These are phyloP conservation scores for Oncorhynchus nerka DNA, from an alignment of 2,113 vertebrate genomes.

Conservation along the genomic window DNA sequence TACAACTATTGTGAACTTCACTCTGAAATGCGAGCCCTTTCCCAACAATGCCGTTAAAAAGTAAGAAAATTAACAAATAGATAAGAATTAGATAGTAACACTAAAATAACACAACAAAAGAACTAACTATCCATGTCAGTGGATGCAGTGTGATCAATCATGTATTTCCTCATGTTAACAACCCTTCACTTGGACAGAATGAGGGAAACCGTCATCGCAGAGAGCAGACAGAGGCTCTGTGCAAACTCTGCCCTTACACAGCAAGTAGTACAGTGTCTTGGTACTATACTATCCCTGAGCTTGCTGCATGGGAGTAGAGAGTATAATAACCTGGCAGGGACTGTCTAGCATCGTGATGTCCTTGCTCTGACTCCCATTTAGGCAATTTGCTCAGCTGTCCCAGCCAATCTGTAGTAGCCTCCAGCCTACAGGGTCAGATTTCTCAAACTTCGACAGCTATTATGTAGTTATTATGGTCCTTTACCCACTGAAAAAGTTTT, in stretches of 20 bases:
- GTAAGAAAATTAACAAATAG: too few species aligned
- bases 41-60: too few species aligned
- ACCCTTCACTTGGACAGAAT: background rate
- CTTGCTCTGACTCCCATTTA: conserved; percentile 23
- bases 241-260: too few species aligned
- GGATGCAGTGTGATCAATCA: background rate
- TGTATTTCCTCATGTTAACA: background rate
- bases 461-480: conserved; percentile 48
- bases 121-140: too few species aligned
- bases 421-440: too few species aligned
- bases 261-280: too few species aligned
- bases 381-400: conserved; percentile 46
- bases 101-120: too few species aligned
- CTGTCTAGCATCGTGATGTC: background rate
- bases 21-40: too few species aligned
- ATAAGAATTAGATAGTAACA: too few species aligned
- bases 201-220: background rate
- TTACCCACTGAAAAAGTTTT: conserved; percentile 29
- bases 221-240: background rate
- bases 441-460: conserved; percentile 41
- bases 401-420: background rate
- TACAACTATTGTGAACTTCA: too few species aligned
- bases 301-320: background rate
- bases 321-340: conserved; percentile 14
- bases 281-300: background rate